Conservation (phyloP, 2,113 vertebrate species). For the Pelodiscus sinensis region DNA sequence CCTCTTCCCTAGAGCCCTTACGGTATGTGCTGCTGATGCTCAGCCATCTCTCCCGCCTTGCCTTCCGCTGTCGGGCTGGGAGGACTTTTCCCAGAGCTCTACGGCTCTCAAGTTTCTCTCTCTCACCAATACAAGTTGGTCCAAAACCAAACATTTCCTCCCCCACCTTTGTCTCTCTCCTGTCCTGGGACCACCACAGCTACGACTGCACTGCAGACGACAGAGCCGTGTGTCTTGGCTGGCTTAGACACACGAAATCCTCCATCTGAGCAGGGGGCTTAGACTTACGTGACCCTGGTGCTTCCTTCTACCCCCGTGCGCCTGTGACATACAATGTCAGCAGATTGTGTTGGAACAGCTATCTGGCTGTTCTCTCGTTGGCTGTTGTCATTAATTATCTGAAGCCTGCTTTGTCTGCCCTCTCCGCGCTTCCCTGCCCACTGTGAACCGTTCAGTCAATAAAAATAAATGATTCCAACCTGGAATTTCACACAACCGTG, state of each 20-base stretch:
- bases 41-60: background rate
- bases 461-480: background rate
- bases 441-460: background rate
- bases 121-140: background rate
- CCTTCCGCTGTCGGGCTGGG: background rate
- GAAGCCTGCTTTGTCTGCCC: background rate
- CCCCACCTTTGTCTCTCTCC: background rate
- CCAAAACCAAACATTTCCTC: background rate
- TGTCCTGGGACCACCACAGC: background rate
- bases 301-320: no score
- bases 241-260: no score
- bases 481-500: background rate
- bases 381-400: background rate
- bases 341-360: no score
- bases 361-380: background rate
- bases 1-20: background rate
- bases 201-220: background rate
- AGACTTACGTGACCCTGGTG: no score
- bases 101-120: background rate
- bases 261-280: no score
- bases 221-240: no score
- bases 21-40: background rate
- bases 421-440: background rate
- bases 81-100: background rate
- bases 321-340: background rate